Percentiles rank a stretch among this genome's conserved stretches.
phyloP scores from a whole-genome alignment of 2,113 vertebrate genomes.

The Rana temporaria region DNA sequence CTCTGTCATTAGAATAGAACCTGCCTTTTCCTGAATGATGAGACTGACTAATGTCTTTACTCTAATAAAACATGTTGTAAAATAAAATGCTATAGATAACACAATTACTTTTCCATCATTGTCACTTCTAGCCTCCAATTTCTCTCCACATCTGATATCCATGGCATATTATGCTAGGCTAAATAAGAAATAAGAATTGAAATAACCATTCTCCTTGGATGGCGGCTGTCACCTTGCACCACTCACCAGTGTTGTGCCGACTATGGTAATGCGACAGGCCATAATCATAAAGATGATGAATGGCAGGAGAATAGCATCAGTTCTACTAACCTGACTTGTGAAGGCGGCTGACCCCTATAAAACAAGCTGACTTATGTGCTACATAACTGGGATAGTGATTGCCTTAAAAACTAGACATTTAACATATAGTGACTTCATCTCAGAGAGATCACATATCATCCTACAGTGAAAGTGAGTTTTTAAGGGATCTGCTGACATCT shows the following conservation, averaged over 20 bases:
- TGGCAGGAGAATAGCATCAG: constrained; percentile 42
- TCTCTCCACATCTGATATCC: constrained; percentile 20
- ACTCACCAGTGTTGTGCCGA: constrained; percentile 48
- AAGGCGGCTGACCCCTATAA: constrained; percentile 52
- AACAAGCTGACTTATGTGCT: constrained; percentile 48
- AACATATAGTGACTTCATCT: not conserved
- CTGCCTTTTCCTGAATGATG: not conserved
- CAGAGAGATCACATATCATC: constrained; percentile 5
- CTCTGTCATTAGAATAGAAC: not conserved
- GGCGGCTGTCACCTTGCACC: constrained; percentile 44
- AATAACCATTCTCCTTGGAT: constrained; percentile 51
- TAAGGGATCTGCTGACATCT: not conserved
- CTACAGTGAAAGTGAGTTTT: constrained; percentile 3
- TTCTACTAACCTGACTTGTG: constrained; percentile 40
- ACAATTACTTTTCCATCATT: constrained; percentile 34
- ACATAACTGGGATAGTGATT: constrained; percentile 33
- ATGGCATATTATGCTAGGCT: constrained; percentile 22
- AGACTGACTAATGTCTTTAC: constrained; percentile 14
- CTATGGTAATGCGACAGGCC: constrained; percentile 51
- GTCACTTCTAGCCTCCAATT: constrained; percentile 5
- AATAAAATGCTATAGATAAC: not conserved
- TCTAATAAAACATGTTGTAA: not conserved
- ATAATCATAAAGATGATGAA: constrained; percentile 56
- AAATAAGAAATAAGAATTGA: constrained; percentile 26
- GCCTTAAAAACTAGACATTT: constrained; percentile 9